These are phyloP conservation scores for Bembecia ichneumoniformis DNA, from an alignment of 2,888 invertebrate genomes.

Conservation along the genomic window DNA sequence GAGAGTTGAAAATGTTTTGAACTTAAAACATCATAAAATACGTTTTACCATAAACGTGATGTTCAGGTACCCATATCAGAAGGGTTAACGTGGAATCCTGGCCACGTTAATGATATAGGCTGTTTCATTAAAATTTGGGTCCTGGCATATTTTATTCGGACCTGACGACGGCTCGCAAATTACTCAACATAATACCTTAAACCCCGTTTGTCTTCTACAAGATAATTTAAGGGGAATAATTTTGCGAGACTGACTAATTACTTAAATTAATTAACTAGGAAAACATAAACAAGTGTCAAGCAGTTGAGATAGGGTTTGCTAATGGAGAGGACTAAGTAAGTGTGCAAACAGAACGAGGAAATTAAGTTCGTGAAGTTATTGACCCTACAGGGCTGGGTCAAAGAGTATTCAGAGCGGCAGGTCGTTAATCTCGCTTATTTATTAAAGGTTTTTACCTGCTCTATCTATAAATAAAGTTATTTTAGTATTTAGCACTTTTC, in stretches of 20 bases:
- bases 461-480: no score
- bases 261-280: conserved; percentile 43
- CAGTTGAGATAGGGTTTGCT: conserved; percentile 19
- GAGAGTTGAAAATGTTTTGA: not conserved
- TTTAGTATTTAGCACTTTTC: no score
- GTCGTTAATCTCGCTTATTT: no score
- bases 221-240: conserved; percentile 47
- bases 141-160: conserved; percentile 33
- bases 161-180: conserved; percentile 33
- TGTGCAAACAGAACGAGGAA: not conserved
- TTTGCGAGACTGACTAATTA: conserved; percentile 42
- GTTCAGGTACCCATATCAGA: not conserved
- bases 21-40: not conserved
- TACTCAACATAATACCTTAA: conserved; percentile 23
- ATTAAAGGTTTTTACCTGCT: no score
- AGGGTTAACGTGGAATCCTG: not conserved
- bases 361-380: not conserved
- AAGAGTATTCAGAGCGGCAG: no score
- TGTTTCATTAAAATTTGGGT: not conserved
- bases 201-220: conserved; percentile 30
- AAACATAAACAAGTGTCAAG: conserved; percentile 40
- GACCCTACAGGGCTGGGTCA: not conserved
- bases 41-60: not conserved
- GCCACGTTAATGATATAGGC: not conserved
- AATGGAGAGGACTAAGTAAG: conserved; percentile 1